Evolutionary conservation across 2,113 vertebrate genomes (phyloP), one percentile per base, ranked within the genome.

Genomic region (Panurus biarmicus): DNA sequence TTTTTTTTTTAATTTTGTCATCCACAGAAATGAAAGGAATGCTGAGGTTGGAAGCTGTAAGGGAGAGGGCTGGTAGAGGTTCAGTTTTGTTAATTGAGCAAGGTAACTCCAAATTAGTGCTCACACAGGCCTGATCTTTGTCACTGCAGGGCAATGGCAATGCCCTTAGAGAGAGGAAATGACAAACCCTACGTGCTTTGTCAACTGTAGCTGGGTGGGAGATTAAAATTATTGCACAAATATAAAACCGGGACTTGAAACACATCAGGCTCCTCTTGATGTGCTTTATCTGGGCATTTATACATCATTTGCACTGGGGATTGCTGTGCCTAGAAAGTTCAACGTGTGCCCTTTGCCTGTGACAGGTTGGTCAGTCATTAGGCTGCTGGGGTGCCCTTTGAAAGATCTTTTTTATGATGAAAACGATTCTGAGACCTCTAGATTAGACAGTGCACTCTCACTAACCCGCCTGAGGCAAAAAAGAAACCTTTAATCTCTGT

Each of bases 401-500:
- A 60, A 81, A 65, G 66, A 61, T 74, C 51, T 42, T 77, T 85
- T 82, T 89, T 67, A 42, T 22, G 29, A 58, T 40, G 50, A 82
- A 69, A 84, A 57, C 31, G 38, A 40, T 87, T 85, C 67, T 12
- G 61, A 91, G 84, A 69, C 80, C 70, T 95, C 19, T 69, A 73
- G 78, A 78, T 95, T 60, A 87, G 81, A 45, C 44, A 44, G 31
- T 67, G 64, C 2, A 8, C 75, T 67, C 1, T 0, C 58, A 45
- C n/a, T 89, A 72, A 74, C 62, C 69, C 4, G 8, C 87, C 51
- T 66, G 64, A 93, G 79, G 88, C 84, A 93, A 85, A 85, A 94
- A 65, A 66, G 73, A 93, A 85, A 84, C 70, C 51, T 94, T 93
- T 94, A 93, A 93, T 95, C 76, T 72, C 73, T 83, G 74, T 87